phyloP scores from a whole-genome alignment of 2,113 vertebrate genomes.

The Pollachius pollachius region DNA sequence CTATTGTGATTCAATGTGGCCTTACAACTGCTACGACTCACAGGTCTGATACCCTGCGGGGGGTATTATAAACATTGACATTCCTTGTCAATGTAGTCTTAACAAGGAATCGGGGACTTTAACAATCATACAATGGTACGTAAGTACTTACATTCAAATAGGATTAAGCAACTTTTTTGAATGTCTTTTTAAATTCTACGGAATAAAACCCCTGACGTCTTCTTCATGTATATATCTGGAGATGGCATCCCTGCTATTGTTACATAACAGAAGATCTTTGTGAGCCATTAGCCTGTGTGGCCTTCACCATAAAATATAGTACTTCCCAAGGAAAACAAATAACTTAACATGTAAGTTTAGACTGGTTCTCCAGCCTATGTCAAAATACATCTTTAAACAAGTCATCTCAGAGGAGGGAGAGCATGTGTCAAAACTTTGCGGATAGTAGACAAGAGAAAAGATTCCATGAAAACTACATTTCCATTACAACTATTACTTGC shows the following conservation, averaged over 20 bases:
- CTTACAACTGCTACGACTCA: conserved; percentile 45
- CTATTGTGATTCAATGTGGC: conserved; percentile 64
- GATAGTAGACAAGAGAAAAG: no score
- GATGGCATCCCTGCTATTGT: no score
- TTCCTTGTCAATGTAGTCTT: neutral
- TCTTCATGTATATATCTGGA: no score
- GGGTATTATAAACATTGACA: no score
- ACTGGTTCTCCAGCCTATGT: no score
- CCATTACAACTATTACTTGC: conserved; percentile 56
- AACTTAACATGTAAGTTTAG: neutral
- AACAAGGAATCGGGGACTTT: neutral
- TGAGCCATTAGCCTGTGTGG: neutral
- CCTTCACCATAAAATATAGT: neutral
- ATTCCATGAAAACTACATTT: conserved; percentile 33
- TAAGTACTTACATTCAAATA: neutral
- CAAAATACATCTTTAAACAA: neutral
- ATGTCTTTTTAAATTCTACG: no score
- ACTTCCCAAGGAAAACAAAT: neutral
- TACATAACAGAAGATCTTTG: no score
- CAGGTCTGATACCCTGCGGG: conserved; percentile 41
- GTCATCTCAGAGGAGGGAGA: neutral
- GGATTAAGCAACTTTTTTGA: neutral
- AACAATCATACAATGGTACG: no score
- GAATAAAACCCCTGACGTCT: no score
- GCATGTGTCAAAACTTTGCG: neutral